Evolutionary conservation across 2,888 invertebrate species (phyloP).

Genomic region (Polylopha cassiicola): DNA sequence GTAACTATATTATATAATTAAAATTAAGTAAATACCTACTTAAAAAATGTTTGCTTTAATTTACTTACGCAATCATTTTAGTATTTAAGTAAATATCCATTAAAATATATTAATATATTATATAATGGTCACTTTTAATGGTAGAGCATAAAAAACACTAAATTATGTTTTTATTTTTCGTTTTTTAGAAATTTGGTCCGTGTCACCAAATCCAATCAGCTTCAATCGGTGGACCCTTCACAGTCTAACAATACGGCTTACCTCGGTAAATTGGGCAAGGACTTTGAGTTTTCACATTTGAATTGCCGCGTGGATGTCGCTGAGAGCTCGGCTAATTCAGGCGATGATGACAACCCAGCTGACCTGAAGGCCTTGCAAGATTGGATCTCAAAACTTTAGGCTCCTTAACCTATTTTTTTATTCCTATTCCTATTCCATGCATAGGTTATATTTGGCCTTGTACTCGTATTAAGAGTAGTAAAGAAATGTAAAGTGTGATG

Average conservation of each 20-base stretch:
- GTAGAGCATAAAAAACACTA: neutral
- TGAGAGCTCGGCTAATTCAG: slow-evolving; percentile 79
- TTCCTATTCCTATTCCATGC: too few relatives aligned
- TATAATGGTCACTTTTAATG: too few relatives aligned
- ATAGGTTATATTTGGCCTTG: too few relatives aligned
- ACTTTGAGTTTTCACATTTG: slow-evolving; percentile 90
- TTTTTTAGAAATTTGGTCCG: slow-evolving; percentile 88
- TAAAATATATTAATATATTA: too few relatives aligned
- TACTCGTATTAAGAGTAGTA: too few relatives aligned
- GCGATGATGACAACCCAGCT: slow-evolving; percentile 76
- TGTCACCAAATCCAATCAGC: slow-evolving; percentile 87
- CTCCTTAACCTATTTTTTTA: too few relatives aligned
- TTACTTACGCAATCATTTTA: too few relatives aligned
- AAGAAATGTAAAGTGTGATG: slow-evolving; percentile 9
- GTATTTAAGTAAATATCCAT: too few relatives aligned
- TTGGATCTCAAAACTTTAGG: slow-evolving; percentile 83
- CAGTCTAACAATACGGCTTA: slow-evolving; percentile 77
- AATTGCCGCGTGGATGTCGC: slow-evolving; percentile 82
- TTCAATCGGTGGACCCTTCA: slow-evolving; percentile 84
- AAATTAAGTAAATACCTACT: too few relatives aligned
- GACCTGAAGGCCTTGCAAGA: slow-evolving; percentile 80
- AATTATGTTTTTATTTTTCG: slow-evolving; percentile 3
- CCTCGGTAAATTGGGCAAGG: slow-evolving; percentile 86
- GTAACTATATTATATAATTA: too few relatives aligned
- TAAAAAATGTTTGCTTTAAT: too few relatives aligned